Conservation (phyloP, 1,140 invertebrate genomes). For the Pogonomyrmex californicus region DNA sequence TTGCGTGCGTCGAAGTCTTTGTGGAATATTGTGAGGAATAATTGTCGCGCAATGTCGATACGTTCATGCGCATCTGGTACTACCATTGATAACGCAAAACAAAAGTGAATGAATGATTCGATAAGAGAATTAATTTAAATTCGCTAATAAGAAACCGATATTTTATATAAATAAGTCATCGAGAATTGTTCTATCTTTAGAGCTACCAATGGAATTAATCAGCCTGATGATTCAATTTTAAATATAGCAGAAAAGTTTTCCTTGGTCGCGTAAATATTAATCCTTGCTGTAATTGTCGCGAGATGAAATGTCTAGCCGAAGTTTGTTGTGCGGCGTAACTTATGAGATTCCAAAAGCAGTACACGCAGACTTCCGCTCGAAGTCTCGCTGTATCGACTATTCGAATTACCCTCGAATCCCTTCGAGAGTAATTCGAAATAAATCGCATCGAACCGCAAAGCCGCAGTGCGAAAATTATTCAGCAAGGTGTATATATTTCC, state of each 20-base stretch:
- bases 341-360: constrained; percentile 30
- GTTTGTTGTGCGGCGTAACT: constrained; percentile 21
- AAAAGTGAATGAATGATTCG: not conserved
- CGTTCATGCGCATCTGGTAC: not conserved
- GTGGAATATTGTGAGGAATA: constrained; percentile 8
- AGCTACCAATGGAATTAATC: not conserved
- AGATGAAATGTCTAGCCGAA: constrained; percentile 34
- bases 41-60: not conserved
- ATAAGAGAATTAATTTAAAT: not conserved
- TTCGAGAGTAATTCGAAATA: not conserved
- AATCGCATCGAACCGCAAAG: not conserved
- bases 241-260: not conserved
- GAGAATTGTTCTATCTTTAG: not conserved
- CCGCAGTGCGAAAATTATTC: not conserved
- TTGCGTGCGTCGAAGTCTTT: not conserved
- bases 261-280: not conserved
- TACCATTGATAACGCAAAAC: not conserved
- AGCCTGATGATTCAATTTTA: not conserved
- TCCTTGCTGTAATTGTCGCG: constrained; percentile 10
- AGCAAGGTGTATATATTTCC: not conserved
- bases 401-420: constrained; percentile 1
- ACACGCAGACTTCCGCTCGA: not conserved
- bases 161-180: not conserved
- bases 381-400: constrained; percentile 22
- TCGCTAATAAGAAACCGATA: not conserved